Base-by-base conservation (phyloP, 2,797 vertebrate genomes). In the Pipistrellus nathusii region DNA sequence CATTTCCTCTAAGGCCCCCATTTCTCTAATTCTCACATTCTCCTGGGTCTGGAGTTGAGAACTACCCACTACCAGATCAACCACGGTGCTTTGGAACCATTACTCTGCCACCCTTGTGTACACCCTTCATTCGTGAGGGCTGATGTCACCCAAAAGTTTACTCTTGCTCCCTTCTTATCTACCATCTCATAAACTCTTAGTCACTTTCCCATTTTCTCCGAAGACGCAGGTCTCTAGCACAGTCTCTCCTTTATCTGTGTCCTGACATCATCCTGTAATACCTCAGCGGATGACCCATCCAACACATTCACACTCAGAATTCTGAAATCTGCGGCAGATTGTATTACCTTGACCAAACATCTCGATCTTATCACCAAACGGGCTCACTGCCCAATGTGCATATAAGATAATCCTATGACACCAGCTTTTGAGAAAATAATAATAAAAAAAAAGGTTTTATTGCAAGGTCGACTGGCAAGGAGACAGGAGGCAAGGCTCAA, bases 11-110 rank as follows among this genome's bases (percentile, higher is more conserved):
- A 83, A 51, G 55, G 38, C 55, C 48, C 48, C n/a, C 17, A n/a
- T 81, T 85, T 85, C 83, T 90, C 38, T 59, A 57, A 77, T 57
- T 69, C n/a, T 69, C 69, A 57, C 14, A 71, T 14, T 75, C 57
- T 90, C 44, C 32, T 8, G 4, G 25, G 41, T 76, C 41, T 84
- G 66, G 90, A 90, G 46, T 44, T 76, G 51, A 85, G 90, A 83
- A 72, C 69, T 46, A 30, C 69, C 12, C 82, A 85, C 85, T 92
- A 88, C 73, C 88, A 76, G 80, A 86, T 68, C 66, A 62, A 9
- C 57, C 55, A 21, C 12, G 23, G 69, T 83, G 14, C 51, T 62
- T 62, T 57, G 53, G 35, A 51, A 30, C 51, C 21, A 12, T 53
- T 18, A 32, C 38, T 66, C 48, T 44, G 21, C 62, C 14, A 18